Conservation (phyloP, 2,888 invertebrate genomes). For the Ferrisia virgata region DNA sequence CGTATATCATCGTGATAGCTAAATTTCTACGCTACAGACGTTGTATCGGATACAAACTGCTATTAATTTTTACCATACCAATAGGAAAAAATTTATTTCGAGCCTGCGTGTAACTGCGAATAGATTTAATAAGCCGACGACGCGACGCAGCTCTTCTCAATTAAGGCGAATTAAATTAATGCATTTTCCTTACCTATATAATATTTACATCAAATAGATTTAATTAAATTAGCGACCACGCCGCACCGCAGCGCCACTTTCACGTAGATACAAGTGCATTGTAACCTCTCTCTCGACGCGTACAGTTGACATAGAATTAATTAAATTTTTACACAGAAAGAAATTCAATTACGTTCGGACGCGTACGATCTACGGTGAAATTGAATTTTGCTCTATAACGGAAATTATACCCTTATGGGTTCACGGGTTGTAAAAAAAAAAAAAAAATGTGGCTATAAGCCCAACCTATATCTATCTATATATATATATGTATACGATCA, state of each 20-base stretch:
- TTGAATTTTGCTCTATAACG: not conserved
- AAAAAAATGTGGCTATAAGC: too few species aligned
- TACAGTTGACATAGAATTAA: slow-evolving; percentile 11
- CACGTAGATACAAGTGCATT: not conserved
- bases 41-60: not conserved
- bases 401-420: not conserved
- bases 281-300: not conserved
- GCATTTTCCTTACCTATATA: slow-evolving; percentile 10
- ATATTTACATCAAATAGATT: not conserved
- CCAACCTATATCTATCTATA: too few species aligned
- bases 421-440: not conserved
- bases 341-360: slow-evolving; percentile 6
- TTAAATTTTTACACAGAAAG: slow-evolving; percentile 26
- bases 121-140: slow-evolving; percentile 12
- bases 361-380: not conserved
- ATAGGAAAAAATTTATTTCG: not conserved
- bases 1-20: too few species aligned
- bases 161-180: slow-evolving; percentile 35
- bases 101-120: not conserved
- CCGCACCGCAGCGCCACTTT: not conserved
- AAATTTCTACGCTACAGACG: not conserved
- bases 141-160: not conserved
- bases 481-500: too few species aligned
- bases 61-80: not conserved
- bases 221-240: slow-evolving; percentile 24